Conservation (phyloP, 2,797 vertebrate genomes). For the Sarcophilus harrisii region DNA sequence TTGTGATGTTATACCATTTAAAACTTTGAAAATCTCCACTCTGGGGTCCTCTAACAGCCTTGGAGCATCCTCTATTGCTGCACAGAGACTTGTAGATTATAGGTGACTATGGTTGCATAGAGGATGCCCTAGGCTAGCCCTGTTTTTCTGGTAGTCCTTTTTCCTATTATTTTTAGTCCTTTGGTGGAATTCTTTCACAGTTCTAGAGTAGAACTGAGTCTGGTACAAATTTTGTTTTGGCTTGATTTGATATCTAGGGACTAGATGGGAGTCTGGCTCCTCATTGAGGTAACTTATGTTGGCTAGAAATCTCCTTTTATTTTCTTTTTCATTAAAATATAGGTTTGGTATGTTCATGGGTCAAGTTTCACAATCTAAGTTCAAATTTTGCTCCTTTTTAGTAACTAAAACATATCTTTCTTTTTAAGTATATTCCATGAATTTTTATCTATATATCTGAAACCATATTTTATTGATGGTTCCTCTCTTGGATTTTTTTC, state of each 20-base stretch:
- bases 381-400: not conserved
- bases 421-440: not conserved
- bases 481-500: not conserved
- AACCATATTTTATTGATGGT: not conserved
- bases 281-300: not conserved
- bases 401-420: not conserved
- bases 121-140: not conserved
- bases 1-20: not conserved
- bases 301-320: not conserved
- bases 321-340: not conserved
- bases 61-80: not conserved
- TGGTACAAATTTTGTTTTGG: not conserved
- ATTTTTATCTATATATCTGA: not conserved
- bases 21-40: not conserved
- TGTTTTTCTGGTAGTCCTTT: not conserved
- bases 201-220: not conserved
- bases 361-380: not conserved
- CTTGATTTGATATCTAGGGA: not conserved
- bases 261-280: not conserved
- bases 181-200: not conserved
- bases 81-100: not conserved
- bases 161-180: not conserved
- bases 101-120: not conserved
- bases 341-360: not conserved
- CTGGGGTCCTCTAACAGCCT: not conserved